Evolutionary conservation across 1,140 invertebrate species (phyloP), one percentile per base, ranked within the genome.

Genomic region (Bathynomus jamesi): DNA sequence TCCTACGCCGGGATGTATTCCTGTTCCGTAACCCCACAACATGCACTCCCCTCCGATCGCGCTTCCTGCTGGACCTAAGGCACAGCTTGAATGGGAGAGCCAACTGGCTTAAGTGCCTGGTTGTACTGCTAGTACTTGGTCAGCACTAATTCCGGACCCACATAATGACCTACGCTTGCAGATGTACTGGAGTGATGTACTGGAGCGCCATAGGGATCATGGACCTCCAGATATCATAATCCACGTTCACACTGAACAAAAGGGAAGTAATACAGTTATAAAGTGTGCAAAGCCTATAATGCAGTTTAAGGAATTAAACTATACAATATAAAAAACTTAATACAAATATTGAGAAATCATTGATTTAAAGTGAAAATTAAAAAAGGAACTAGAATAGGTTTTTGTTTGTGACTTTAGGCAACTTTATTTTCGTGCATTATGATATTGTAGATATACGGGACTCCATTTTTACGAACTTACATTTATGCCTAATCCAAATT

Each of bases 81-180:
- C 71, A 91, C 87, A 1, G 90, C 90, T 30, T 90, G 87, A 72
- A 91, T 86, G 25, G 89, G 90, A 76, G 84, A 85, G 40, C 90
- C 90, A 10, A 91, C 87, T 30, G 88, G 90, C 73, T 90, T 90
- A n/a, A 91, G 88, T n/a, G 87, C 88, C 89, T 3, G 91, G 91
- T 80, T 93, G 90, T 0, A 90, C 90, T 78, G 90, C 90, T 78
- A 90, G 89, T 4, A 92, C 82, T 72, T 91, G 89, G 75, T 89
- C 71, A 53, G 72, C 46, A 32, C 70, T 74, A 62, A 79, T 71
- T 53, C 78, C 78, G 40, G 40, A 53, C 5, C 21, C 21, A 11
- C 40, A 53, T 53, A 53, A 53, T 53, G 2, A 21, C 21, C 21
- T 17, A 5, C 2, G 21, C 40, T 5, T n/a, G n/a, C 13, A 17